Evolutionary conservation across 2,888 invertebrate genomes (phyloP), one percentile per base, ranked within the genome.

Genomic region (Caenorhabditis panamensis): DNA sequence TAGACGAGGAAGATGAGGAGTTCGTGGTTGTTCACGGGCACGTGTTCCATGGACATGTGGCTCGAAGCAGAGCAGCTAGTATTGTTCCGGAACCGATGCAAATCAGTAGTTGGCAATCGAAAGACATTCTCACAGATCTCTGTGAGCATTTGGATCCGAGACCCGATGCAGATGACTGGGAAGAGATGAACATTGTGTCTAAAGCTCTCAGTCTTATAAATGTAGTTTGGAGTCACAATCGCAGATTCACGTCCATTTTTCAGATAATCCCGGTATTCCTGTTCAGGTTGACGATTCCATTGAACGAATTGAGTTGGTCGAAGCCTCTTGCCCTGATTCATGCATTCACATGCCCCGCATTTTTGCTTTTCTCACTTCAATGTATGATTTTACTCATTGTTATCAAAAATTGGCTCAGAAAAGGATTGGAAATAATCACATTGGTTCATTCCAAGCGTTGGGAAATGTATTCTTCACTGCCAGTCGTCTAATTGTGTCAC

Each of bases 251-350:
- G n/a, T 31, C 64, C 16, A 20, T 59, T 61, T 88, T 90, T 64
- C 88, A 93, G 92, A 88, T 91, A 37, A 94, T 94, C 0, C 91
- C 93, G 0, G 91, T 93, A 83, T 84, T 94, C 20, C 1, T 93
- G 0, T 91, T 94, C 9, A 92, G 92, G 58, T 86, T 94, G 8
- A 92, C 94, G 1, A 92, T 93, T 36, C 94, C 94, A 0, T 92
- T 93, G 9, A 93, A 94, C 18, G 93, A 85, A 24, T 56, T 49
- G 37, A 69, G 79, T 20, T 94, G 94, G 94, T 93, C 93, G 75
- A 92, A 93, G 86, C 90, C 93, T 53, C 91, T 94, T 18, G 93
- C 93, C 83, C 91, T 92, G 47, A 79, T 93, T 4, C 94, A 94
- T 84, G 91, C 93, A 61, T 88, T 93, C 37, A 86, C 92, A 13